Evolutionary conservation across 1,140 invertebrate genomes (phyloP), one percentile per base, ranked within the genome.

Genomic region (Hydropsyche tenuis): DNA sequence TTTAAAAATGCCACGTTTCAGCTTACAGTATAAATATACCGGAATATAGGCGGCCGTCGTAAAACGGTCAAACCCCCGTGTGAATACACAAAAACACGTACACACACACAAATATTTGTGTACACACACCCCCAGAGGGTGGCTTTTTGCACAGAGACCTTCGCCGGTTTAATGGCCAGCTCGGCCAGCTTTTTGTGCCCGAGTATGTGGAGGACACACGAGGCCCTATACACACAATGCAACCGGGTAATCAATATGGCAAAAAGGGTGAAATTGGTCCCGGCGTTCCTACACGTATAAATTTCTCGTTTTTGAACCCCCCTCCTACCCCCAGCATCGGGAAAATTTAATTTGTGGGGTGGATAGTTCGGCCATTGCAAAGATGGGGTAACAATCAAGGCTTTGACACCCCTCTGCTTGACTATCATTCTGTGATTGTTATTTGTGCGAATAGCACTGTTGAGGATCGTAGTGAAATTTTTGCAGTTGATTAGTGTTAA

Each of bases 291-390:
- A 63, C 56, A 69, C 27, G 56, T 56, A 73, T 74, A 72, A 74
- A 73, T 56, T 68, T 60, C 56, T 53, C 42, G 46, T 48, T 51
- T 30, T 11, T 48, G 66, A 65, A 73, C 69, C 75, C 75, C 56
- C 22, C 22, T 70, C 63, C 73, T 73, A 37, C 68, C 66, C 30
- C 30, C 9, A n/a, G n/a, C 9, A 37, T 14, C 20, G 64, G 18
- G 18, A 60, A 25, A 74, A 53, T 77, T 77, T 73, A 77, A 77
- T 77, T 74, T 42, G 53, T 72, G 70, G 75, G 75, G 75, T 72
- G 75, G 75, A 37, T 37, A 37, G 30, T 37, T 37, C 30, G 30
- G n/a, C n/a, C n/a, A n/a, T 43, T 43, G 5, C 37, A n/a, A 22
- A 20, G 43, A 65, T 65, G 63, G 72, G 72, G 72, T 64, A 53